Conservation (phyloP, 2,888 invertebrate species). For the Epirrhoe tristata region DNA sequence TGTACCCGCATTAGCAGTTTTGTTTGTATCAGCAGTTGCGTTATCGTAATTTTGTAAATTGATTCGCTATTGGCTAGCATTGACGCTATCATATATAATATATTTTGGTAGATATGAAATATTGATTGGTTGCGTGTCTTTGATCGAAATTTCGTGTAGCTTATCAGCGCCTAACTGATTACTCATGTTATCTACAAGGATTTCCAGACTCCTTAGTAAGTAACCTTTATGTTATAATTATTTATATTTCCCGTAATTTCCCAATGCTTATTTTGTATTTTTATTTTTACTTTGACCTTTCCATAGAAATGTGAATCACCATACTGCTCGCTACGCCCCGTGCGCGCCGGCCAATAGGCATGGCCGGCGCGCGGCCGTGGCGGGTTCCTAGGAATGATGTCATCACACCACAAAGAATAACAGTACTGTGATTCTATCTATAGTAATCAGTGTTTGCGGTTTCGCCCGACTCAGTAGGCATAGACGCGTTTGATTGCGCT, state of each 20-base stretch:
- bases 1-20: no score
- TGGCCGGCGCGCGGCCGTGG: background rate
- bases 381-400: conserved; percentile 32
- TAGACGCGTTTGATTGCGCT: conserved; percentile 2
- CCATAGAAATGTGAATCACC: conserved; percentile 17
- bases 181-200: conserved; percentile 29
- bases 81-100: no score
- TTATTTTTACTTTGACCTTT: conserved; percentile 14
- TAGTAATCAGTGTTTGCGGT: conserved; percentile 14
- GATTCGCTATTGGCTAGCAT: conserved; percentile 12
- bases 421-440: conserved; percentile 2
- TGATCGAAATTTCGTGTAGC: no score
- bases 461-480: conserved; percentile 9
- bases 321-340: conserved; percentile 1
- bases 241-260: background rate
- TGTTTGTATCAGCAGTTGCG: background rate
- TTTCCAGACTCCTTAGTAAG: conserved; percentile 29
- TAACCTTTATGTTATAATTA: background rate
- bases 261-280: conserved; percentile 1
- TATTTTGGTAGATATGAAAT: conserved; percentile 2
- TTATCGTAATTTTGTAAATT: background rate
- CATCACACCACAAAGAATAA: conserved; percentile 25
- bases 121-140: no score
- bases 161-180: conserved; percentile 9
- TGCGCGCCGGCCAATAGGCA: conserved; percentile 2